Base-by-base conservation (phyloP, 2,113 vertebrate genomes). In the Nannobrachium achirus region DNA sequence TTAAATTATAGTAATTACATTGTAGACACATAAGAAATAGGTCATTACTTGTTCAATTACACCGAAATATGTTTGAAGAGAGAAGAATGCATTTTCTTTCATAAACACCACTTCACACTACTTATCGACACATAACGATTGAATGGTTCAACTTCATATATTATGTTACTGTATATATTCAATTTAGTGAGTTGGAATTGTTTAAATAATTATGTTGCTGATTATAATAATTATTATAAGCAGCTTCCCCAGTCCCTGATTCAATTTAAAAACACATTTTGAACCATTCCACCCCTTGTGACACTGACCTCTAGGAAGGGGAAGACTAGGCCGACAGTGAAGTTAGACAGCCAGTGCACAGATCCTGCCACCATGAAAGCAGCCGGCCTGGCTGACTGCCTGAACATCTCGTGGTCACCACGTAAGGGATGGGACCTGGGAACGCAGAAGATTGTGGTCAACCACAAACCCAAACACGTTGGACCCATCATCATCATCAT, bases 291-390 rank as follows among this genome's bases (percentile, higher is more conserved):
- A 39, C 58, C 18, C 8, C 1, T 25, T 39, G 25, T 69, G 69
- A 1, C 3, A 86, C 93, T 91, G 45, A 98, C 97, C 92, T 96
- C 93, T 45, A 98, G 91, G 84, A 96, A 99, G 2, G 94, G 95
- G 73, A 99, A 99, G 55, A 97, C 1, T 0, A 98, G 88, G 2
- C 97, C 97, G 52, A 99, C 94, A 0, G 89, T 69, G 89, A 99
- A 98, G 91, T 98, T 98, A 76, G 86, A 95, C 0, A 99, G 83
- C 97, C 97, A 99, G 86, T 99, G 97, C 49, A 97, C 93, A 0
- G 92, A 95, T 4, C 97, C 97, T 0, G 92, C 95, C 8, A 98
- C 92, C 96, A 97, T 98, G 92, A 94, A 99, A 0, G 97, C 97
- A 0, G 96, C 88, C 0, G 97, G 92, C 9, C 97, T 90, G n/a